Base-by-base conservation (phyloP, 2,113 vertebrate genomes). In the Cottus gobio region DNA sequence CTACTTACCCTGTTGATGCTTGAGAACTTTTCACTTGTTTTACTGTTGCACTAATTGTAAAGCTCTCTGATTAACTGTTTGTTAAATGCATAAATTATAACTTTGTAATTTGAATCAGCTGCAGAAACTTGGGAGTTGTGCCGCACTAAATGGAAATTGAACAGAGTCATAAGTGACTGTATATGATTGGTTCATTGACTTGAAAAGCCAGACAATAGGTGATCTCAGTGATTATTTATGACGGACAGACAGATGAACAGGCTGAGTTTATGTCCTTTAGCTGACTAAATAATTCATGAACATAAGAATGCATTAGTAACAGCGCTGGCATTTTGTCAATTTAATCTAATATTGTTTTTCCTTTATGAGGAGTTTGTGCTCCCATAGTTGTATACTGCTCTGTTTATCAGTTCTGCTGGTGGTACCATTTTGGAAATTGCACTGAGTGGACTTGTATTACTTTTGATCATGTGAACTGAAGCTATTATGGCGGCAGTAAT, bases 1-100 rank as follows among this genome's bases (percentile, higher is more conserved):
- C 74, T 74, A 34, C 50, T 82, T 86, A 75, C 52, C 63, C 81
- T 74, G 57, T 76, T 85, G 68, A 84, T 68, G 69, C 83, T 80
- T 78, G 18, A 80, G 71, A 77, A 84, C 69, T 72, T 82, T 82
- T 73, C 61, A 56, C 79, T 82, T 83, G 71, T 73, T 87, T 86
- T 77, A 82, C 84, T 75, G 44, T 71, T 76, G 54, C 39, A 26
- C 62, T 84, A 83, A 87, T 82, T 83, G 79, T 76, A 77, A 68
- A 77, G 66, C 57, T 77, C 67, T 69, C 64, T 62, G 76, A 89
- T 90, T 79, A 80, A 84, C 52, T 62, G 26, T 79, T 46, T 77
- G 46, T 58, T 84, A 75, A 91, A 87, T 50, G 26, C 37, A 34
- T 44, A 64, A 85, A 86, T 84, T 69, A 77, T 75, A 71, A 67